Base-by-base conservation (phyloP, 2,797 vertebrate genomes). In the Novumbra hubbsi region DNA sequence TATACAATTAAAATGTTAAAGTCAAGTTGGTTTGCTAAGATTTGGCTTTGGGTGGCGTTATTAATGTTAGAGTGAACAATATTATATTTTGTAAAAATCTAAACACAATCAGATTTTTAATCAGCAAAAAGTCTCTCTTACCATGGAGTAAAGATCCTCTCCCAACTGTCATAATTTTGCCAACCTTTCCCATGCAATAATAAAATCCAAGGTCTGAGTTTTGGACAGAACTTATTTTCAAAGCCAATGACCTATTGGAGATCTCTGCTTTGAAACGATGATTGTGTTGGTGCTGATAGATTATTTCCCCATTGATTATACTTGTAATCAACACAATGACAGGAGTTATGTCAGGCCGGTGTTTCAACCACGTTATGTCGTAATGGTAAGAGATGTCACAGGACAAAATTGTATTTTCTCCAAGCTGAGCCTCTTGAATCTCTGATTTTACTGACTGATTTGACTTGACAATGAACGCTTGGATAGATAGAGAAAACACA, bases 351-450 rank as follows among this genome's bases (percentile, higher is more conserved):
- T 49, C 11, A 28, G 45, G n/a, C 8, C 9, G 12, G 5, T 69
- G 67, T 24, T 28, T 48, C 21, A 69, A 45, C 67, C 67, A 69
- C 15, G 41, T 69, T 41, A 15, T 69, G 21, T 69, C 45, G 45
- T 41, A 50, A 24, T 69, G 67, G 45, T 69, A 69, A 16, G 67
- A 49, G 67, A 69, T 69, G 7, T 49, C 21, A 50, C 67, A 69
- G 21, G 1, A 2, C 6, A 69, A 48, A 45, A 69, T 69, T 24
- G 45, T 45, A 48, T 41, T 21, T 27, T 15, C 41, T 48, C 45
- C 45, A 45, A 49, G 41, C 45, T 69, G 67, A 15, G 28, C 12
- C 45, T 17, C 45, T 24, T 15, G 24, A 15, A 69, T 6, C n/a
- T 48, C 67, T 15, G 45, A 41, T 21, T 16, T 45, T 24, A 48